Base-by-base conservation (phyloP, 2,888 invertebrate species). In the Ichneumoninae sp. region DNA sequence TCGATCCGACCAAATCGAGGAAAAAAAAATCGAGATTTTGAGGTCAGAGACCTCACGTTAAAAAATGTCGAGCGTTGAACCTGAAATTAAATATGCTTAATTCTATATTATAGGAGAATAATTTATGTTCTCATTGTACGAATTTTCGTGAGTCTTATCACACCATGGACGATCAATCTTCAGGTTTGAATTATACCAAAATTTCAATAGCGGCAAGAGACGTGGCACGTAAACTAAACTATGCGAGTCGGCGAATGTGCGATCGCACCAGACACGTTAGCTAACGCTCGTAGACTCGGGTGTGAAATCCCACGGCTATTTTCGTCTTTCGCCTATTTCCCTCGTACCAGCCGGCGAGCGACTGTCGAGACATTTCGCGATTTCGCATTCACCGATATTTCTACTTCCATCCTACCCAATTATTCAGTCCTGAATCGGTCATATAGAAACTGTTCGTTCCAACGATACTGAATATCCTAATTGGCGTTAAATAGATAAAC, bases 221-320 rank as follows among this genome's bases (percentile, higher is more conserved):
- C 47, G 57, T 26, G 65, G 8, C 50, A 54, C 70, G 22, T 26
- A 33, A 54, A 8, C 70, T 44, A 68, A 40, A 47, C 36, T 60
- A 68, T 80, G 70, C 77, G 62, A 76, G 70, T 16, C 33, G 13
- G 30, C 57, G 50, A 26, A 50, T 10, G 65, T 65, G 40, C 36
- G 44, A 70, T 50, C 71, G 60, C 57, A 68, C 68, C 76, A 80
- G 65, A 80, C 66, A 57, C 80, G 71, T 66, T 76, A 47, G 75
- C 72, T 72, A 76, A 70, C 52, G 68, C 70, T 76, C 47, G 30
- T 30, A 66, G 13, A 76, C 36, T 72, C 77, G 26, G 36, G 52
- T 22, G 72, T 65, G 80, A 81, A 80, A 81, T 69, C 77, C 65
- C 62, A 77, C 26, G 65, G 79, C 74, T 78, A 78, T 81, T 84